Conservation (phyloP, 2,888 invertebrate genomes). For the Chironomus riparius region DNA sequence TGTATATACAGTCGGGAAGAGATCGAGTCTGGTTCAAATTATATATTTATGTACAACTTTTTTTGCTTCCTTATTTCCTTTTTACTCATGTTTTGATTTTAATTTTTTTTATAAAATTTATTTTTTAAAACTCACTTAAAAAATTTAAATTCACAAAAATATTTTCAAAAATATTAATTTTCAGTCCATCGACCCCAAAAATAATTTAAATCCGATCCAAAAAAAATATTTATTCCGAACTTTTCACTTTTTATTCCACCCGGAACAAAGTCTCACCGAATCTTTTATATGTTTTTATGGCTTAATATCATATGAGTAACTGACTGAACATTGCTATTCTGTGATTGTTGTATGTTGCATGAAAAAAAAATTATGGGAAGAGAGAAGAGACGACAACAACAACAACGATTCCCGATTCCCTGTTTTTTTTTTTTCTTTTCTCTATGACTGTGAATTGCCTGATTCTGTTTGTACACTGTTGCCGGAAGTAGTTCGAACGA, state of each 20-base stretch:
- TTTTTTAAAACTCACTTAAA: too few relatives aligned
- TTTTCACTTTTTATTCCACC: too few relatives aligned
- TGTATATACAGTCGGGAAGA: background rate
- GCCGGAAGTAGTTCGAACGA: too few relatives aligned
- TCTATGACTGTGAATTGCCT: background rate
- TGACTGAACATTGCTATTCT: slow-evolving; percentile 15
- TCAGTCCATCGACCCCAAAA: background rate
- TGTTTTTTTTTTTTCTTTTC: too few relatives aligned
- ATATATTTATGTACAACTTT: too few relatives aligned
- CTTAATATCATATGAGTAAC: slow-evolving; percentile 24
- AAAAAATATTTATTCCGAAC: background rate
- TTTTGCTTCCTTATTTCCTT: background rate
- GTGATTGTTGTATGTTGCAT: slow-evolving; percentile 14
- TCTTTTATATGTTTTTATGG: slow-evolving; percentile 11
- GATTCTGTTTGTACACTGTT: background rate
- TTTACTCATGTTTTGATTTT: background rate
- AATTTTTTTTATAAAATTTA: too few relatives aligned
- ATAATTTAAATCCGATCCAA: background rate
- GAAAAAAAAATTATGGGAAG: background rate
- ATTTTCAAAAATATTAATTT: too few relatives aligned
- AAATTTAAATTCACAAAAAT: too few relatives aligned
- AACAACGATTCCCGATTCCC: background rate
- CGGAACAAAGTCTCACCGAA: too few relatives aligned
- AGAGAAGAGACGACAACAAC: background rate
- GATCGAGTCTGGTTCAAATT: background rate